These are phyloP conservation scores for Paralichthys olivaceus DNA, from an alignment of 2,113 vertebrate species.

Conservation along the genomic window DNA sequence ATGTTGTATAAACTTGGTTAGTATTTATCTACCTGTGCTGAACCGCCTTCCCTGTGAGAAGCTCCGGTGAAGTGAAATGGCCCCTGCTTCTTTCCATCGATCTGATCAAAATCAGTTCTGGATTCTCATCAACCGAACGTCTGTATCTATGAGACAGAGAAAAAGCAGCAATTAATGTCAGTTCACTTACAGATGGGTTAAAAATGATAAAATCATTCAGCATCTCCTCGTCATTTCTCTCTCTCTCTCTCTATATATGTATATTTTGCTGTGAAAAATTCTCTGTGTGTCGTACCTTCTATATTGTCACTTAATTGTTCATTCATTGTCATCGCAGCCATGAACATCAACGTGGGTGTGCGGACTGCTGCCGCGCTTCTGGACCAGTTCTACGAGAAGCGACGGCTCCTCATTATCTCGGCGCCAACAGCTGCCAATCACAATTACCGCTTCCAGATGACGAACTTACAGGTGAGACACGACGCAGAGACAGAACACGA, in stretches of 20 bases:
- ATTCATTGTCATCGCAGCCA: slow-evolving; percentile 83
- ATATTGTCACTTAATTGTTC: slow-evolving; percentile 18
- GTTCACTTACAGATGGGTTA: too few relatives aligned
- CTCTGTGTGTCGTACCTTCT: slow-evolving; percentile 21
- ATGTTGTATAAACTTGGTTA: not conserved
- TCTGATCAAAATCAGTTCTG: slow-evolving; percentile 33
- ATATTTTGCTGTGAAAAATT: slow-evolving; percentile 1
- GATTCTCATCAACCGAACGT: not conserved
- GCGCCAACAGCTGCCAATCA: slow-evolving; percentile 95
- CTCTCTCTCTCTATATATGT: too few relatives aligned
- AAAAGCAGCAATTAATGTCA: not conserved
- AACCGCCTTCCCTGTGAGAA: slow-evolving; percentile 11
- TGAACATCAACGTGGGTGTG: slow-evolving; percentile 95
- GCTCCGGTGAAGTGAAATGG: slow-evolving; percentile 38
- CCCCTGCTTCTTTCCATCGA: slow-evolving; percentile 23
- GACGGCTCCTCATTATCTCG: slow-evolving; percentile 93
- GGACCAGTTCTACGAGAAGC: slow-evolving; percentile 98
- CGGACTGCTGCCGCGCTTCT: slow-evolving; percentile 91
- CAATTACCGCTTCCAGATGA: slow-evolving; percentile 94
- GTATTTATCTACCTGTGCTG: not conserved
- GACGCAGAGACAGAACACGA: slow-evolving; percentile 9
- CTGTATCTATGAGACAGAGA: not conserved
- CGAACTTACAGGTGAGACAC: slow-evolving; percentile 91
- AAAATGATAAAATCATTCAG: not conserved
- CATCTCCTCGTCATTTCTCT: not conserved